phyloP scores from a whole-genome alignment of 2,113 vertebrate species.

The Arizona elegans region DNA sequence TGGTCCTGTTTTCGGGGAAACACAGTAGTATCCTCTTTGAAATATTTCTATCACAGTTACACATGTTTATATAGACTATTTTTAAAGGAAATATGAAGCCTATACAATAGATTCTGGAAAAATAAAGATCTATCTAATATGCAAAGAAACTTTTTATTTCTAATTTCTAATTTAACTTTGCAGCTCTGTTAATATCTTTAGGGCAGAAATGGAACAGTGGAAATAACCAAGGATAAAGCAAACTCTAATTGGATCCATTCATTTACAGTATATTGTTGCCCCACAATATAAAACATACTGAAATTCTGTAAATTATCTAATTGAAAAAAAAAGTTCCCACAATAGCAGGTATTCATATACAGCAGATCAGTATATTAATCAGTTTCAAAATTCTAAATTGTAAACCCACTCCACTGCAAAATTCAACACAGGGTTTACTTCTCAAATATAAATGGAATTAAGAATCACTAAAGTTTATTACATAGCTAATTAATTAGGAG shows the following conservation, averaged over 20 bases:
- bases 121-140: not conserved
- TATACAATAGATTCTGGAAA: not conserved
- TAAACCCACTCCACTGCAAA: not conserved
- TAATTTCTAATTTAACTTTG: not conserved
- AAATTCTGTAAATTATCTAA: not conserved
- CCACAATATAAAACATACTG: not conserved
- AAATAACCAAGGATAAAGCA: not conserved
- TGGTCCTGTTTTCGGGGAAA: no score
- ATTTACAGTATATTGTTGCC: not conserved
- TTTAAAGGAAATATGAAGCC: not conserved
- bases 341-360: not conserved
- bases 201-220: not conserved
- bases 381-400: not conserved
- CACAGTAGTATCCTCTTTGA: not conserved
- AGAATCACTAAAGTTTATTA: not conserved
- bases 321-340: not conserved
- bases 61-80: not conserved
- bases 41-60: not conserved
- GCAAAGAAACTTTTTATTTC: not conserved
- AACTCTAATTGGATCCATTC: not conserved
- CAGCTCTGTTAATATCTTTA: not conserved
- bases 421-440: not conserved
- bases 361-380: not conserved
- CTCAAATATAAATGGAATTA: not conserved
- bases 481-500: not conserved